Evolutionary conservation across 2,888 invertebrate species (phyloP).

Genomic region (Ophion ventricosus): DNA sequence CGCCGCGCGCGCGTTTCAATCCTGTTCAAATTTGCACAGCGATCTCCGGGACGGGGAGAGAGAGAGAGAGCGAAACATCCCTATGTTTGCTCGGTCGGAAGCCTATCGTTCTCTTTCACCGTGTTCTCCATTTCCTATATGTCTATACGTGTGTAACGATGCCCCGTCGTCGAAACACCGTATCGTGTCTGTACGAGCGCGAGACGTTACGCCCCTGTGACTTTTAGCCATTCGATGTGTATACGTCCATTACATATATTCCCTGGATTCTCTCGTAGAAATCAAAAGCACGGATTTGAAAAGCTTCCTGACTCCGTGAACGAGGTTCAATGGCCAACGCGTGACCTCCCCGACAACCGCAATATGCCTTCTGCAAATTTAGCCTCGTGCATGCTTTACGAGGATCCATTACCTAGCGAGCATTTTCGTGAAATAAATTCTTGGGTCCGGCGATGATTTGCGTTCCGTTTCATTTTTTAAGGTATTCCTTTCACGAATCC

Average conservation of each 20-base stretch:
- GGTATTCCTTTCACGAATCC: no score
- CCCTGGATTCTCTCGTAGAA: slow-evolving; percentile 19
- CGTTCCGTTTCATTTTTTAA: no score
- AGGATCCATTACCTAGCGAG: background rate
- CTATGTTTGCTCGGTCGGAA: slow-evolving; percentile 64
- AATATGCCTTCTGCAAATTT: slow-evolving; percentile 36
- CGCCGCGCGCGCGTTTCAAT: slow-evolving; percentile 67
- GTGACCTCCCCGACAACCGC: slow-evolving; percentile 16
- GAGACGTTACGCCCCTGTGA: slow-evolving; percentile 1
- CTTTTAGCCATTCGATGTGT: background rate
- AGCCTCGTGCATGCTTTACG: background rate
- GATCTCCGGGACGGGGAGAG: slow-evolving; percentile 22
- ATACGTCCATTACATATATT: background rate
- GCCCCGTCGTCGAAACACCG: background rate
- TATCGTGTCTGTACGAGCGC: background rate
- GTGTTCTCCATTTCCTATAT: slow-evolving; percentile 29
- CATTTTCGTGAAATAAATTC: no score
- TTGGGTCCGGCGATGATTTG: no score
- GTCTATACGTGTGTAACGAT: background rate
- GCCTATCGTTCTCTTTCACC: slow-evolving; percentile 47
- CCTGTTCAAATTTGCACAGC: slow-evolving; percentile 76
- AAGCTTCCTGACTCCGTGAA: slow-evolving; percentile 50
- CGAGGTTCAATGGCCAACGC: slow-evolving; percentile 13
- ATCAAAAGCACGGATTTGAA: slow-evolving; percentile 49
- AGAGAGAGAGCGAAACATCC: slow-evolving; percentile 46